A percentile compares a stretch with the other conserved stretches of the same genome.
These are phyloP conservation scores for Limnothrissa miodon DNA, from an alignment of 2,113 vertebrate species.

Conservation along the genomic window DNA sequence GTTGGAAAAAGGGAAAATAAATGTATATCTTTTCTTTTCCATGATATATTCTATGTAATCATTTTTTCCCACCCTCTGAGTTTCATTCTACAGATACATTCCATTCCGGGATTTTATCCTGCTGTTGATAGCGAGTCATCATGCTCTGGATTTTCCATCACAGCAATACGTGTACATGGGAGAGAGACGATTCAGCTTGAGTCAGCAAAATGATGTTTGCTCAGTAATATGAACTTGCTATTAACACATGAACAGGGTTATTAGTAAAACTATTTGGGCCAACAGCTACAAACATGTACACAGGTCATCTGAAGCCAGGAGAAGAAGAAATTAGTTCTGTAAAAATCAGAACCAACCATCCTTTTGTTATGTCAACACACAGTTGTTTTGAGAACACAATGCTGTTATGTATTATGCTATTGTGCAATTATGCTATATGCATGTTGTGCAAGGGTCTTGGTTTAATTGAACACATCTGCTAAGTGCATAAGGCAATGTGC, in stretches of 20 bases:
- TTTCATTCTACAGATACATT: slow-evolving; percentile 27
- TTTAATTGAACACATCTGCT: background rate
- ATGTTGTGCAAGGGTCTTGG: background rate
- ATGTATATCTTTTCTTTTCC: slow-evolving; percentile 30
- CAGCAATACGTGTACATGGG: background rate
- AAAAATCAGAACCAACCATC: background rate
- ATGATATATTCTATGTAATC: slow-evolving; percentile 20
- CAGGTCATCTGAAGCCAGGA: background rate
- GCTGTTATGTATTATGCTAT: background rate
- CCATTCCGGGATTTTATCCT: background rate
- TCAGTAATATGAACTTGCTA: background rate
- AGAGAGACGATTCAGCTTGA: background rate
- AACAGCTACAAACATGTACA: background rate
- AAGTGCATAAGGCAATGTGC: background rate
- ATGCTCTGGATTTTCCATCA: background rate
- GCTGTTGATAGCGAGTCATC: background rate
- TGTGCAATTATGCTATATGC: background rate
- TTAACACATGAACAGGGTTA: background rate
- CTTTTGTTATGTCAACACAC: background rate
- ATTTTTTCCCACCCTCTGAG: slow-evolving; percentile 43
- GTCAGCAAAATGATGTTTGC: background rate
- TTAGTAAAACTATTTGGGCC: background rate
- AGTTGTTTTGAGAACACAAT: background rate
- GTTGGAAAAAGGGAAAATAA: slow-evolving; percentile 18
- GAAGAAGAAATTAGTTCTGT: background rate